A percentile compares a stretch with the other conserved stretches of the same genome.
Evolutionary conservation across 2,888 invertebrate species (phyloP).

Genomic region (Hirtodrosophila histrioides): DNA sequence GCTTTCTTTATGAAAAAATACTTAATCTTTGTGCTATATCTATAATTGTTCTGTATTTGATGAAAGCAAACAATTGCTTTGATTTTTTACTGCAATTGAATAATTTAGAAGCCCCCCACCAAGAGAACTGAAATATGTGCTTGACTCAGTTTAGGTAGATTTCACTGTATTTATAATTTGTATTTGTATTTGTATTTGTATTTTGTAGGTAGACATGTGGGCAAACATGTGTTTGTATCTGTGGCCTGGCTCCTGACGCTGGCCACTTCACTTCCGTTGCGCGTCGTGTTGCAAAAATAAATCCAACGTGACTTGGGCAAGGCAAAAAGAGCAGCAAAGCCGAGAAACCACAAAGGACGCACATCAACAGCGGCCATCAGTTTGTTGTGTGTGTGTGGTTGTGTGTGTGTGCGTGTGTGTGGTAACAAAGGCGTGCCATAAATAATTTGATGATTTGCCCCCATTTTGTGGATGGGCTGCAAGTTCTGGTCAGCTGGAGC

Average conservation of each 20-base stretch:
- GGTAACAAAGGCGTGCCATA: constrained; percentile 61
- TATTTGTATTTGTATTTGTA: too few species aligned
- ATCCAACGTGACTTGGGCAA: constrained; percentile 53
- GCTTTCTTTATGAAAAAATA: too few species aligned
- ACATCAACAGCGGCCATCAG: constrained; percentile 50
- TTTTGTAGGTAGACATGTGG: constrained; percentile 5
- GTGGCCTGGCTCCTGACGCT: constrained; percentile 44
- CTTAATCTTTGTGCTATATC: too few species aligned
- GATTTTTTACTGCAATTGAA: background rate
- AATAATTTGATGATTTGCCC: constrained; percentile 69
- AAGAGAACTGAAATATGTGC: background rate
- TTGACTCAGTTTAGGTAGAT: background rate
- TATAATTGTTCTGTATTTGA: too few species aligned
- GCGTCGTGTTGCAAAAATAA: constrained; percentile 55
- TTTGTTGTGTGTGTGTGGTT: constrained; percentile 5
- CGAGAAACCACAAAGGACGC: constrained; percentile 66
- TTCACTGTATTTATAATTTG: constrained; percentile 10
- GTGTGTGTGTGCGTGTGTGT: constrained; percentile 10
- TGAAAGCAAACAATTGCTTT: too few species aligned
- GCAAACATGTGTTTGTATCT: constrained; percentile 27
- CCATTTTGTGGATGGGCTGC: constrained; percentile 62
- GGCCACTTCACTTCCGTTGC: constrained; percentile 59
- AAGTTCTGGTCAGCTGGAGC: constrained; percentile 51
- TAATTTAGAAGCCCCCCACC: background rate
- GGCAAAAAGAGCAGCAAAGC: constrained; percentile 26